Evolutionary conservation across 2,113 vertebrate genomes (phyloP), one percentile per base, ranked within the genome.

Genomic region (Anas platyrhynchos): DNA sequence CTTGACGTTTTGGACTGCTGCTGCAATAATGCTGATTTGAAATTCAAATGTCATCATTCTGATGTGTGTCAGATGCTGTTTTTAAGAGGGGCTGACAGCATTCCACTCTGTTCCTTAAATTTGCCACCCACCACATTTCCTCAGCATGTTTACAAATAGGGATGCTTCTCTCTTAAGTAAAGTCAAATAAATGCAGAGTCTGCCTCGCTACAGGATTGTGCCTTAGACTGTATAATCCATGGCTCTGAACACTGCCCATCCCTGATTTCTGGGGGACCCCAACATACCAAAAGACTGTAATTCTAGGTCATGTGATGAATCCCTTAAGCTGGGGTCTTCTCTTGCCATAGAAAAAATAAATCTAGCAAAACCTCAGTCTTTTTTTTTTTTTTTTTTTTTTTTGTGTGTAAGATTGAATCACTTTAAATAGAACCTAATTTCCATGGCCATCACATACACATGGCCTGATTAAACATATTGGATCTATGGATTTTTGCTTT

Each of bases 351-450:
- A 75, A 73, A 25, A 6, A n/a, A n/a, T 2, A 0, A 77, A 48
- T 13, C 52, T 62, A 67, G 56, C 32, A 56, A 43, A 81, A 72
- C 29, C 48, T 77, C 73, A 71, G 31, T 13, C 22, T 34, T 71
- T 56, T 63, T 54, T 29, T 34, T 32, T 89, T 58, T 22, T n/a
- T 38, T 13, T 27, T 34, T 71, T 56, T 63, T 54, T 29, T 34
- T 32, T 89, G n/a, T n/a, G 54, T 27, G 5, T 7, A 34, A 71
- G 61, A 61, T 43, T 85, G 65, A 73, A 20, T 62, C 56, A 68
- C 65, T 80, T 77, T 38, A 54, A 86, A 91, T 83, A 68, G 90
- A 89, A 65, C 7, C 21, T 81, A 77, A 91, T 86, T 91, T 63
- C 61, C 36, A 52, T 27, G 34, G 56, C 44, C 78, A 90, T 71